phyloP scores from a whole-genome alignment of 2,797 vertebrate genomes.

The Micrastur ruficollis region DNA sequence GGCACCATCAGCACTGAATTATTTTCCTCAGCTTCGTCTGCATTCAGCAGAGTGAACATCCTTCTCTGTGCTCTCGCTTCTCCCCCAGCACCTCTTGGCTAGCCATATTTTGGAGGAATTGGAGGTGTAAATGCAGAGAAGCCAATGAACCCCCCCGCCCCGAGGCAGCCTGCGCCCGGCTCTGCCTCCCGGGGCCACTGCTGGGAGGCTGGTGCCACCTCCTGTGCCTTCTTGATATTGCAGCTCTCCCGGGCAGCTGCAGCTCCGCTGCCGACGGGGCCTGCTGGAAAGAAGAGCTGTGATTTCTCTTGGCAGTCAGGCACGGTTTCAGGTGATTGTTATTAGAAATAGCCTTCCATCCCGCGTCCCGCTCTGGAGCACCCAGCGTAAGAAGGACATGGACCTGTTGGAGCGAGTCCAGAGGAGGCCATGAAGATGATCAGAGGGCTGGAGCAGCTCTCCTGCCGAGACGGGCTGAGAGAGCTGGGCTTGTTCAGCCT shows the following conservation, averaged over 20 bases:
- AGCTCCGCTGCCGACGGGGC: background rate
- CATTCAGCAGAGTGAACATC: rapidly evolving
- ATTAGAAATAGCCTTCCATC: background rate
- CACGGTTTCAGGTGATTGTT: rapidly evolving
- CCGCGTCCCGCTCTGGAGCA: too few relatives aligned
- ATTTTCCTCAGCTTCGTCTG: rapidly evolving
- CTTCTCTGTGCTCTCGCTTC: rapidly evolving
- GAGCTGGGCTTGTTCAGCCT: too few relatives aligned
- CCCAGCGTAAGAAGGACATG: too few relatives aligned
- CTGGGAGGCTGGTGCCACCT: slow-evolving; percentile 19
- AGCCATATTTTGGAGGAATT: rapidly evolving
- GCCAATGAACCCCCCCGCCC: too few relatives aligned
- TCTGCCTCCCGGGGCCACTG: background rate
- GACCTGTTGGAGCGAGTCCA: too few relatives aligned
- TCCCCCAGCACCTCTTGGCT: background rate
- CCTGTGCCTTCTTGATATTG: background rate
- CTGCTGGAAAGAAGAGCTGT: background rate
- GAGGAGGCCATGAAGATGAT: too few relatives aligned
- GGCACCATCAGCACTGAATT: rapidly evolving
- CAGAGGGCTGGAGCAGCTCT: too few relatives aligned
- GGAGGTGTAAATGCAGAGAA: background rate
- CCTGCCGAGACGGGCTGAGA: too few relatives aligned
- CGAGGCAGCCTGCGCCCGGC: background rate
- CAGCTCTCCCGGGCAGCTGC: background rate
- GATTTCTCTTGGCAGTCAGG: background rate